A percentile compares a stretch with the other conserved stretches of the same genome.
Conservation (phyloP, 2,797 vertebrate genomes). For the Cyclura pinguis region DNA sequence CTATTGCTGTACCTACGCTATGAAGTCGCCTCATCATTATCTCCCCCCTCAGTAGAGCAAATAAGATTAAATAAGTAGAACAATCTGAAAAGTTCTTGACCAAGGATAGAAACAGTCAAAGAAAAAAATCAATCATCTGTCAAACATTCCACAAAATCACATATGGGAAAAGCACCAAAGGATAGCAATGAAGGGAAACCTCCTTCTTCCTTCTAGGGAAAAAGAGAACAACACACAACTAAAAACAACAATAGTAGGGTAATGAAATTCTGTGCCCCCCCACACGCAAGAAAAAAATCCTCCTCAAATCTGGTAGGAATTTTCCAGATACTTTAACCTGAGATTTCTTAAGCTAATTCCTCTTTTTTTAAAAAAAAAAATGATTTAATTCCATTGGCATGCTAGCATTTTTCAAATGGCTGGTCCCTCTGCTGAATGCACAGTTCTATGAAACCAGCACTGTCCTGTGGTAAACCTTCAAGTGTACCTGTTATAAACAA, state of each 20-base stretch:
- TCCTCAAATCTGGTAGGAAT: background rate
- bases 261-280: no score
- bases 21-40: background rate
- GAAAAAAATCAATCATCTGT: no score
- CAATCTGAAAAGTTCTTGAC: background rate
- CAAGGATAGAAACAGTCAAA: background rate
- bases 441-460: conserved; percentile 16
- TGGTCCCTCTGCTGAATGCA: background rate
- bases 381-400: background rate
- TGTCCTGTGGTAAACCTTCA: conserved; percentile 6
- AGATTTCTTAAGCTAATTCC: background rate
- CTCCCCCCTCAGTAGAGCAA: background rate
- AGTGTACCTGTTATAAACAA: background rate
- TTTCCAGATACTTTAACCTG: background rate
- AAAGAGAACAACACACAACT: background rate
- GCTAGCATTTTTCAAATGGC: background rate
- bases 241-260: background rate
- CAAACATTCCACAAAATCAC: background rate
- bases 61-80: background rate
- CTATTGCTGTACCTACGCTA: background rate
- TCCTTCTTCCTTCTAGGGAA: background rate
- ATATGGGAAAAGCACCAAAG: background rate
- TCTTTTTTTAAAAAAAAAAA: background rate
- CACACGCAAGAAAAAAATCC: no score
- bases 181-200: background rate